Evolutionary conservation across 2,888 invertebrate species (phyloP), one percentile per base, ranked within the genome.

Genomic region (Heliconius ethilla): DNA sequence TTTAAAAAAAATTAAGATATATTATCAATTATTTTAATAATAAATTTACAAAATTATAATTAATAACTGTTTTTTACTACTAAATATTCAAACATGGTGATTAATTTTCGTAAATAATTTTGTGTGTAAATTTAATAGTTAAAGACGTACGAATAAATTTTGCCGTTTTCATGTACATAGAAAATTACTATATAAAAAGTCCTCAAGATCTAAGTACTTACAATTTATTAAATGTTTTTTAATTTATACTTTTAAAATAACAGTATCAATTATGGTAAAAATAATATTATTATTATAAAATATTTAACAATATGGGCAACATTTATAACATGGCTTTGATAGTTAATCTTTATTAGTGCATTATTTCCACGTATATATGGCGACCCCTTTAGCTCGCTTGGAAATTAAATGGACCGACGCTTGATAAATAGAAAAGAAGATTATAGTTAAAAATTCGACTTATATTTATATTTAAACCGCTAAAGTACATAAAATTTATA

Each of bases 341-440:
- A 67, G 37, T 25, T 67, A 25, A 6, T 67, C 67, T 67, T 67
- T 40, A 67, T 25, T 67, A 67, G 62, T 76, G 18, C 67, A 66
- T 63, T 67, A 76, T 69, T 78, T 78, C 78, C 79, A 79, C 79
- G 77, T 81, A 80, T 72, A 78, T 77, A 80, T 81, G 81, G 81
- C 81, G 75, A 81, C 80, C 76, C 80, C 77, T 77, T 80, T 79
- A 72, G 77, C 75, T 76, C 62, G 78, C 79, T 80, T 79, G 73
- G 77, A 76, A 78, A 79, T 75, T 74, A 83, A 83, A 83, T 83
- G 82, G 81, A 84, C 82, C 80, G 83, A 85, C 84, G 84, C 83
- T 83, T 82, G 83, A 82, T 83, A 83, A 83, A 82, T 82, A 81
- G 79, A 79, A 79, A 81, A 77, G 51, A 65, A 75, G 75, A 80